These are phyloP conservation scores for Corticium candelabrum DNA, from an alignment of 37 sponge, comb jelly and placozoan species.

Conservation along the genomic window DNA sequence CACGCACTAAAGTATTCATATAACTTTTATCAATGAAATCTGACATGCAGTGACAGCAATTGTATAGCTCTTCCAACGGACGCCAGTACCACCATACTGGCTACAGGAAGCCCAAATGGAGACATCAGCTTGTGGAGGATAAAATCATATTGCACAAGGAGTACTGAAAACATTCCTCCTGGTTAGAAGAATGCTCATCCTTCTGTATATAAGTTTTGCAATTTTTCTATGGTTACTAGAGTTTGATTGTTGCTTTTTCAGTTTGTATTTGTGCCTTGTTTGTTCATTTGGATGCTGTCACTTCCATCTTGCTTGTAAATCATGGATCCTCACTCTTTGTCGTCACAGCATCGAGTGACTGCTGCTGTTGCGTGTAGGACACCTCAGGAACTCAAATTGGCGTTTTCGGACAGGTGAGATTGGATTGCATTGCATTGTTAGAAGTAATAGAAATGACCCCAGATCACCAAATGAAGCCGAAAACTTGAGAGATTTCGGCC, in stretches of 20 bases:
- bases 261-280: neutral
- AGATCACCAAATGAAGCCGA: too few relatives aligned
- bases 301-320: neutral
- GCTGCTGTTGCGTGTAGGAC: neutral
- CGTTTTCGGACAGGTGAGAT: neutral
- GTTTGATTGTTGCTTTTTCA: too few relatives aligned
- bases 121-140: neutral
- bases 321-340: neutral
- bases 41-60: neutral
- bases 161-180: neutral
- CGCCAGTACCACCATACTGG: neutral
- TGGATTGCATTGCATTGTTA: too few relatives aligned
- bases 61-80: neutral
- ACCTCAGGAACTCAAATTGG: neutral
- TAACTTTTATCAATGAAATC: neutral
- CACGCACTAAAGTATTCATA: neutral
- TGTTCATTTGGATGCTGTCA: neutral
- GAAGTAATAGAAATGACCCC: too few relatives aligned
- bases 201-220: too few relatives aligned
- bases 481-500: too few relatives aligned
- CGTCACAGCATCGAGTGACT: neutral
- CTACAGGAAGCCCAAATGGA: neutral
- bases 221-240: too few relatives aligned
- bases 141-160: neutral
- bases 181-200: too few relatives aligned